phyloP scores from a whole-genome alignment of 2,113 vertebrate species.

The Pipa parva region DNA sequence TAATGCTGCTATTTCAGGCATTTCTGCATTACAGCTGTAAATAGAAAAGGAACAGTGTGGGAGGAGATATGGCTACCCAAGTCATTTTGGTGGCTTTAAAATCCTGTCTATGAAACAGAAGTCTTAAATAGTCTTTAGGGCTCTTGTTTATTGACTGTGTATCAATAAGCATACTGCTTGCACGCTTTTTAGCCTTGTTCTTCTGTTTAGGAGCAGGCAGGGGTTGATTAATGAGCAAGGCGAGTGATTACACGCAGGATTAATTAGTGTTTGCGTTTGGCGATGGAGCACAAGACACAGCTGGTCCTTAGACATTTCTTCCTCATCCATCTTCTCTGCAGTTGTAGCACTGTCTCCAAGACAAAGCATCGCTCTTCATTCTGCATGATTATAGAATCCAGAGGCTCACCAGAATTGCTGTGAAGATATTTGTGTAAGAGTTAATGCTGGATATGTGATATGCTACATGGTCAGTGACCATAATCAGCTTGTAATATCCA shows the following conservation, averaged over 20 bases:
- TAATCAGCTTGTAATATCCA: too few relatives aligned
- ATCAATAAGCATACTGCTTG: background rate
- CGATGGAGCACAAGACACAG: slow-evolving; percentile 24
- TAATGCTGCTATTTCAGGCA: too few relatives aligned
- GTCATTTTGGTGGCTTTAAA: too few relatives aligned
- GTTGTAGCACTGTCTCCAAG: slow-evolving; percentile 8
- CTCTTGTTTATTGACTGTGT: background rate
- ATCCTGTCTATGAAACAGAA: too few relatives aligned
- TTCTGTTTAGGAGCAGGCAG: background rate
- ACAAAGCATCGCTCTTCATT: slow-evolving; percentile 21
- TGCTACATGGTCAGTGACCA: too few relatives aligned
- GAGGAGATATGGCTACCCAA: too few relatives aligned
- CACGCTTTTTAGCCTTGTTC: background rate
- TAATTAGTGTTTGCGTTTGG: slow-evolving; percentile 39
- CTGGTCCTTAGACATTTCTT: slow-evolving; percentile 23
- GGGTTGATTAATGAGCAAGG: slow-evolving; percentile 32
- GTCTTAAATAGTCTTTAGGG: background rate
- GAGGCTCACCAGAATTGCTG: background rate
- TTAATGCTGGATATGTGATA: too few relatives aligned
- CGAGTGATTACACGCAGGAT: slow-evolving; percentile 35
- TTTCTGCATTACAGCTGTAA: too few relatives aligned
- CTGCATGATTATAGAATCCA: slow-evolving; percentile 10
- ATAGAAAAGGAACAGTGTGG: too few relatives aligned
- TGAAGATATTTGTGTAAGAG: too few relatives aligned
- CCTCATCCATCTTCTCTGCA: slow-evolving; percentile 24